phyloP scores from a whole-genome alignment of 2,888 invertebrate genomes.

The Bruchidius siliquastri region DNA sequence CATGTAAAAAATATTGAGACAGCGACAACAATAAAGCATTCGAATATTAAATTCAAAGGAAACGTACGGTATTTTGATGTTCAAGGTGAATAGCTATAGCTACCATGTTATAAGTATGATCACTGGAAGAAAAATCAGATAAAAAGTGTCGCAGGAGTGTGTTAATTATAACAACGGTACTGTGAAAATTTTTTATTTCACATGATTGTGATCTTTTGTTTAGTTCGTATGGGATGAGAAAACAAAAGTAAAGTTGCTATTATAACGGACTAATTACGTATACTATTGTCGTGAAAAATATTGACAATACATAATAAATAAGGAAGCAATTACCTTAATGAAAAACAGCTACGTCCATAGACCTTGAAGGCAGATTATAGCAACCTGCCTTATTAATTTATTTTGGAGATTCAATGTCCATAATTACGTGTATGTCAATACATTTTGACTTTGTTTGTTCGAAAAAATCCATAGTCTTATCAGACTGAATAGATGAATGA shows the following conservation, averaged over 20 bases:
- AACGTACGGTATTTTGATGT: background rate
- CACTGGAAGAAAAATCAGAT: background rate
- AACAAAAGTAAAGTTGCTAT: background rate
- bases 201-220: background rate
- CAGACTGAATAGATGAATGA: no score
- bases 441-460: no score
- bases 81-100: background rate
- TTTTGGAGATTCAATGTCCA: background rate
- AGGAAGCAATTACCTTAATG: background rate
- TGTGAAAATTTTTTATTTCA: background rate
- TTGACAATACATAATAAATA: background rate
- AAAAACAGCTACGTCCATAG: background rate
- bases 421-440: no score
- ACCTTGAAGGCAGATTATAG: background rate
- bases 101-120: background rate
- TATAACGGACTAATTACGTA: background rate
- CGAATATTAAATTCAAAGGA: background rate
- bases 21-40: background rate
- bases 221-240: background rate
- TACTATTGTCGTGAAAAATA: background rate
- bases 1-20: conserved; percentile 4
- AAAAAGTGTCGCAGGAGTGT: background rate
- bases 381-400: no score
- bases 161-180: background rate
- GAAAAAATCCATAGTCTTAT: no score